Conservation (phyloP, 2,888 invertebrate genomes). For the Hanleya hanleyi region DNA sequence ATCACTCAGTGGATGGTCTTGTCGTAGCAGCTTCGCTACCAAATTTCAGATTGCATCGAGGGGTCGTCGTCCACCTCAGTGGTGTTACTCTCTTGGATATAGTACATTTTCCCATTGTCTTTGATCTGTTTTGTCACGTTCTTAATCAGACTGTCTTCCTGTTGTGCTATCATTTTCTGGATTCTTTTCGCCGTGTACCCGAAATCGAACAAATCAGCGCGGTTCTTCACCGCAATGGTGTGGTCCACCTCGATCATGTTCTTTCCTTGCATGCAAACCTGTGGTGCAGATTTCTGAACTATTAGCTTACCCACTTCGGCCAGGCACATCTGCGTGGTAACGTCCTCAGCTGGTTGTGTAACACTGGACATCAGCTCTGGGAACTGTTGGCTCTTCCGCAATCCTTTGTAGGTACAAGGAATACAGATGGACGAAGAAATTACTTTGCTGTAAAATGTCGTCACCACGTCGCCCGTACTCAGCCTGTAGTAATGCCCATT, state of each 20-base stretch:
- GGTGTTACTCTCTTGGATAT: constrained; percentile 58
- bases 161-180: constrained; percentile 56
- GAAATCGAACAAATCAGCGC: constrained; percentile 59
- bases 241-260: constrained; percentile 67
- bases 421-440: constrained; percentile 65
- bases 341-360: constrained; percentile 42
- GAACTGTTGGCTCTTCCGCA: constrained; percentile 48
- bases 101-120: constrained; percentile 60
- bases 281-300: constrained; percentile 55
- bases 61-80: constrained; percentile 56
- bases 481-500: constrained; percentile 55
- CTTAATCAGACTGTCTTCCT: constrained; percentile 58
- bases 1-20: too few relatives aligned
- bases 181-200: constrained; percentile 49
- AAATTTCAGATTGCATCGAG: constrained; percentile 30
- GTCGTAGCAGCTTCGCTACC: too few relatives aligned
- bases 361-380: constrained; percentile 48
- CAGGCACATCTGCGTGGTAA: constrained; percentile 43
- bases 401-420: constrained; percentile 61
- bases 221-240: constrained; percentile 53
- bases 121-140: constrained; percentile 57
- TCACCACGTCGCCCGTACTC: constrained; percentile 57
- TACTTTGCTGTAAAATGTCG: constrained; percentile 61
- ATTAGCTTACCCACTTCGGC: constrained; percentile 58
- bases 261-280: constrained; percentile 62